phyloP scores from a whole-genome alignment of 2,113 vertebrate genomes.

The Plestiodon gilberti region DNA sequence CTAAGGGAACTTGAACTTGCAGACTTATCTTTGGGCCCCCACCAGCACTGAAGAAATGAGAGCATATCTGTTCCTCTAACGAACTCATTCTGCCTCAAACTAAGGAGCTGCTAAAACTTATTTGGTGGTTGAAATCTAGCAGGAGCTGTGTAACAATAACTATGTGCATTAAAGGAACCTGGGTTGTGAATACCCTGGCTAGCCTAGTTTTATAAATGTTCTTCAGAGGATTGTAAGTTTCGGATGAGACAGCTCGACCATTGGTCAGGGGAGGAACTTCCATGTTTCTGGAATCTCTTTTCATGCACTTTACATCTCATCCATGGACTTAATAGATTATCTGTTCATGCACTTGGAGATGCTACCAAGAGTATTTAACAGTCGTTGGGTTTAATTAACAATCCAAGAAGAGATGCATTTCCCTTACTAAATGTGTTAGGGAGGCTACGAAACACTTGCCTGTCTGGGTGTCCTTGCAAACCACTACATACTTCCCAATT shows the following conservation, averaged over 20 bases:
- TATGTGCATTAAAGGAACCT: not conserved
- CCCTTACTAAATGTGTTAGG: not conserved
- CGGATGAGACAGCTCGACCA: not conserved
- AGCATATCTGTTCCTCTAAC: conserved; percentile 16
- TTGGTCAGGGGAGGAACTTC: not conserved
- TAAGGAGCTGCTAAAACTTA: conserved; percentile 23
- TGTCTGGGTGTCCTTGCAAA: not conserved
- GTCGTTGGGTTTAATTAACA: not conserved
- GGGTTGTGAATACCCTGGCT: rapidly evolving
- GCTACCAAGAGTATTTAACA: not conserved
- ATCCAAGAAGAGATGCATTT: not conserved
- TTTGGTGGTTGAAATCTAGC: conserved; percentile 26
- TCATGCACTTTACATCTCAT: conserved; percentile 27
- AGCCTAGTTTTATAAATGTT: not conserved
- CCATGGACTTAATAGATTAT: conserved; percentile 15
- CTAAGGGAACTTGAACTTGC: rapidly evolving
- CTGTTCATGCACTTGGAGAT: not conserved
- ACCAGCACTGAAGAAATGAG: not conserved
- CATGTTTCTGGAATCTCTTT: not conserved
- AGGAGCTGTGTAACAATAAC: not conserved
- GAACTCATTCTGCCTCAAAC: not conserved
- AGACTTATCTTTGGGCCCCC: not conserved
- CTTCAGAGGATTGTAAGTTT: not conserved
- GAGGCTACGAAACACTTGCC: rapidly evolving
- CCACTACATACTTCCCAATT: not conserved